These are phyloP conservation scores for Perizoma flavofasciatum DNA, from an alignment of 2,888 invertebrate species.

Conservation along the genomic window DNA sequence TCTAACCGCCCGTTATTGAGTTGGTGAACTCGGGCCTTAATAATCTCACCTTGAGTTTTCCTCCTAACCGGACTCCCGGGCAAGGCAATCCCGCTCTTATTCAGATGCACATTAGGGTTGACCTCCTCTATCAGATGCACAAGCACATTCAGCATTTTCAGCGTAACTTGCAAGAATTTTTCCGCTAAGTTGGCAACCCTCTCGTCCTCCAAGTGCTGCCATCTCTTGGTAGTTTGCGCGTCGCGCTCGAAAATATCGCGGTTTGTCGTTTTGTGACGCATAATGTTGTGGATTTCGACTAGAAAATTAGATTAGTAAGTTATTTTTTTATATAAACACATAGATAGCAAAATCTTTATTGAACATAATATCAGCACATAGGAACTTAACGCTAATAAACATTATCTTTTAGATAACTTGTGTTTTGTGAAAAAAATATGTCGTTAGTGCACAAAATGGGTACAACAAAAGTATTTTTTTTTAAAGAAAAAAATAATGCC, in stretches of 20 bases:
- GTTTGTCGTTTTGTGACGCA: conserved; percentile 65
- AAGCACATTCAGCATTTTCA: conserved; percentile 89
- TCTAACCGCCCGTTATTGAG: background rate
- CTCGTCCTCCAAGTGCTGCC: conserved; percentile 70
- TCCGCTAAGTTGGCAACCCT: conserved; percentile 83
- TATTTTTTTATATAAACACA: background rate
- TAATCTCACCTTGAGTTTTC: conserved; percentile 67
- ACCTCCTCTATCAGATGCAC: conserved; percentile 90
- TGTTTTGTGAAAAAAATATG: no score
- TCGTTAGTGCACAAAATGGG: no score
- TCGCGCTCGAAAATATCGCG: conserved; percentile 73
- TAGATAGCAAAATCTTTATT: background rate
- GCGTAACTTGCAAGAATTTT: conserved; percentile 86
- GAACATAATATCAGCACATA: no score
- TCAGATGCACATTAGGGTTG: conserved; percentile 77
- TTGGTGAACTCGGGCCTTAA: background rate
- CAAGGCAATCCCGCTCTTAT: conserved; percentile 77
- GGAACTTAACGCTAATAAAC: no score
- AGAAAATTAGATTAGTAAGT: conserved; percentile 32
- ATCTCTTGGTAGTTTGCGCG: conserved; percentile 62
- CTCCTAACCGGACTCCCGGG: conserved; percentile 83
- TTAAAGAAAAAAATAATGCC: no score
- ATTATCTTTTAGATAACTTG: no score
- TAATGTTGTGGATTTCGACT: conserved; percentile 77
- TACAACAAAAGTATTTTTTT: no score